Evolutionary conservation across 1,140 invertebrate species (phyloP).

Genomic region (Diachasma alloeum): DNA sequence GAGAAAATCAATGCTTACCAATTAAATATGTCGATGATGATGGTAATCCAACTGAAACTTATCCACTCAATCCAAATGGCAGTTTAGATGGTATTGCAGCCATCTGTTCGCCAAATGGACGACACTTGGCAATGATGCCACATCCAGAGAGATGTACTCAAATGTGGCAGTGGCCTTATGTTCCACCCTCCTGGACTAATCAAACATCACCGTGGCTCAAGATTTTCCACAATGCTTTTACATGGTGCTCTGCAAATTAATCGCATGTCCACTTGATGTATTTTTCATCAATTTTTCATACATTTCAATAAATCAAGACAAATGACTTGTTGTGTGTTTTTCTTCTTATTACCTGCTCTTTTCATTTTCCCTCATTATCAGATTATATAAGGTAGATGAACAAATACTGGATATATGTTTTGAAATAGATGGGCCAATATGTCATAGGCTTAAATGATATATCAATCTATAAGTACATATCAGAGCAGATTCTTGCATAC

Average conservation of each 20-base stretch:
- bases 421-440: no score
- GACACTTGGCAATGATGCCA: constrained; percentile 97
- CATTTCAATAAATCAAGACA: background rate
- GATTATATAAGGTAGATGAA: no score
- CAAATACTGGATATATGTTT: no score
- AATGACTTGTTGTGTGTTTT: background rate
- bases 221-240: constrained; percentile 91
- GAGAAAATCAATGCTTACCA: constrained; percentile 73
- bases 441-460: no score
- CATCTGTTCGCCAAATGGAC: constrained; percentile 86
- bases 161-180: constrained; percentile 87
- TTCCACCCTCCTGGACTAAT: constrained; percentile 66
- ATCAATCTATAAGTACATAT: no score
- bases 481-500: no score
- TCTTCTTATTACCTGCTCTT: no score
- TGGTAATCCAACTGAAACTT: constrained; percentile 77
- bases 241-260: constrained; percentile 71
- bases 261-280: no score
- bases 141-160: constrained; percentile 92
- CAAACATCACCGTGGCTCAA: constrained; percentile 86
- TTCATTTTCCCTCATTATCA: no score
- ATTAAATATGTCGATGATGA: constrained; percentile 87
- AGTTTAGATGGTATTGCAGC: constrained; percentile 86
- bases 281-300: background rate
- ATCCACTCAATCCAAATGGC: constrained; percentile 96